A percentile compares a stretch with the other conserved stretches of the same genome.
phyloP scores from a whole-genome alignment of 2,113 vertebrate genomes.

The Anolis sagrei region DNA sequence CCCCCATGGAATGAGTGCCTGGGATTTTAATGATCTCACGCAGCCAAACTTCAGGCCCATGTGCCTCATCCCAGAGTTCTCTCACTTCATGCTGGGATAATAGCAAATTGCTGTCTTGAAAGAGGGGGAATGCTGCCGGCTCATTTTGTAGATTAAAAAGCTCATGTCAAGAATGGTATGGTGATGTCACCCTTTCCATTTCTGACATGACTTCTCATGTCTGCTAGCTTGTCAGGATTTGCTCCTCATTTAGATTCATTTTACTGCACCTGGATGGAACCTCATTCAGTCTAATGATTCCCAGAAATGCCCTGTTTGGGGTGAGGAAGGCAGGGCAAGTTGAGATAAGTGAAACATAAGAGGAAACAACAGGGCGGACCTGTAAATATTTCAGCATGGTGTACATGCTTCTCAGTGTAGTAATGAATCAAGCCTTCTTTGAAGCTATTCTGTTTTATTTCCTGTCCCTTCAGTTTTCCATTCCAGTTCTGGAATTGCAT shows the following conservation, averaged over 20 bases:
- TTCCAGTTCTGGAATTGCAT: neutral
- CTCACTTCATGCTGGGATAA: neutral
- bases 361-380: no score
- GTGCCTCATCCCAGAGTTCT: neutral
- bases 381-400: neutral
- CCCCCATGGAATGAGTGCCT: neutral
- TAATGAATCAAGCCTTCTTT: neutral
- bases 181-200: neutral
- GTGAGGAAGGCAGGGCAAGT: neutral
- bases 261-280: neutral
- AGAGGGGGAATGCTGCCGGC: neutral
- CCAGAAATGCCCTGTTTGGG: neutral
- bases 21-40: constrained; percentile 1
- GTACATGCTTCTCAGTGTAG: neutral
- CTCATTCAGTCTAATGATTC: neutral
- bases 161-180: neutral
- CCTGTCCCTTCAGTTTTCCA: no score
- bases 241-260: neutral
- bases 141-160: neutral
- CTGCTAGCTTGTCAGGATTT: neutral
- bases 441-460: no score
- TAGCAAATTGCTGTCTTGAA: neutral
- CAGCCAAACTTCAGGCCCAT: neutral
- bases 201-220: neutral
- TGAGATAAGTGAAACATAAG: neutral